phyloP scores from a whole-genome alignment of 2,797 vertebrate species.

The Pangasius mekongensis region DNA sequence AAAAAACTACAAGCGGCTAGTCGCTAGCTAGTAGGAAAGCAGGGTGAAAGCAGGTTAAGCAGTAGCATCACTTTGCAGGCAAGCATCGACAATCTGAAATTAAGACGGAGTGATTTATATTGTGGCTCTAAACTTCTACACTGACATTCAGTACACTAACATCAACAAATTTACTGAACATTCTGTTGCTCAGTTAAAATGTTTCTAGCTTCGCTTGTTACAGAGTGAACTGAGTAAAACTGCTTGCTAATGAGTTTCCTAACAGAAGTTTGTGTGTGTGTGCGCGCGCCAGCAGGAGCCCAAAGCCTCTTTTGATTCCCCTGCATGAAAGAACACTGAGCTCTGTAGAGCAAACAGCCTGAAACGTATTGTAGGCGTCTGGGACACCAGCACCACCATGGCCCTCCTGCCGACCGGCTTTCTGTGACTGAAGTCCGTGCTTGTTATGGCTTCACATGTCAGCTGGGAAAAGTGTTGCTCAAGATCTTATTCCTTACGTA shows the following conservation, averaged over 20 bases:
- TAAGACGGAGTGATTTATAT: not conserved
- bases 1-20: no score
- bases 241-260: constrained; percentile 24
- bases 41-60: not conserved
- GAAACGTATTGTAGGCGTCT: not conserved
- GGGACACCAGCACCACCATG: not conserved
- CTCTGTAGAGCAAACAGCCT: constrained; percentile 4
- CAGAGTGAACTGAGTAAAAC: not conserved
- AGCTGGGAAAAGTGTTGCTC: constrained; percentile 10
- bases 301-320: constrained; percentile 18
- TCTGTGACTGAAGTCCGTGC: not conserved
- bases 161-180: not conserved
- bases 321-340: constrained; percentile 11
- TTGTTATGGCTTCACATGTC: constrained; percentile 9
- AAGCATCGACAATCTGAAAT: not conserved
- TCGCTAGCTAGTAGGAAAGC: not conserved
- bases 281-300: not conserved
- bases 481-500: not conserved
- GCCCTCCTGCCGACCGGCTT: not conserved
- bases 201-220: not conserved
- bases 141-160: no score
- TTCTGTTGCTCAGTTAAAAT: not conserved
- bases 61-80: not conserved
- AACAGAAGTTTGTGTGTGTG: not conserved
- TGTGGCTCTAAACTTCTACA: not conserved